Evolutionary conservation across 2,797 vertebrate genomes (phyloP).

Genomic region (Sebastiscus tertius): DNA sequence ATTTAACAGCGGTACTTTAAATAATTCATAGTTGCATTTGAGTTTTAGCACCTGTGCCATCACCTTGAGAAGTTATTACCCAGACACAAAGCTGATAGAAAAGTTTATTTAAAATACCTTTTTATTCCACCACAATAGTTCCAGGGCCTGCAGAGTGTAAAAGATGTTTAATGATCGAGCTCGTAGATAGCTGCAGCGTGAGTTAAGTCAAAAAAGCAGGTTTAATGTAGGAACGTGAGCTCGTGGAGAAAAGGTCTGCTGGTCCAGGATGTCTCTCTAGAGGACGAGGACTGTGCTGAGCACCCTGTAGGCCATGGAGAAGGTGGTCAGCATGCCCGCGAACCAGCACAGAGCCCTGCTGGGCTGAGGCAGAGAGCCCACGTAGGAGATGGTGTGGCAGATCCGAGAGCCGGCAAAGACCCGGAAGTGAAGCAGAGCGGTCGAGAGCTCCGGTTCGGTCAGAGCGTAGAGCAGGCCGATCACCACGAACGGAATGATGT

Average conservation of each 20-base stretch:
- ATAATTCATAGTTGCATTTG: not conserved
- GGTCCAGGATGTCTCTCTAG: constrained; percentile 43
- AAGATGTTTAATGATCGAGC: not conserved
- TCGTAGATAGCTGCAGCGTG: not conserved
- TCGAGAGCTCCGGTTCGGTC: constrained; percentile 81
- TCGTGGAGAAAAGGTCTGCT: not conserved
- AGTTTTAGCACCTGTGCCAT: not conserved
- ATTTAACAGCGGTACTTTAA: not conserved
- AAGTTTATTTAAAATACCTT: not conserved
- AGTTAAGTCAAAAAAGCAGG: not conserved
- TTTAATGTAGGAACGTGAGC: not conserved
- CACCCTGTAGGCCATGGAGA: constrained; percentile 87
- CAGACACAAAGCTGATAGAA: not conserved
- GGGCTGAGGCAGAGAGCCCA: constrained; percentile 88
- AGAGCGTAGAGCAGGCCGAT: constrained; percentile 90
- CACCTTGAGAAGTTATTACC: not conserved
- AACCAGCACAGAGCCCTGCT: constrained; percentile 81
- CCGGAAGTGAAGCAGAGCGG: constrained; percentile 89
- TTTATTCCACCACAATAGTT: not conserved
- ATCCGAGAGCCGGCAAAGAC: constrained; percentile 85
- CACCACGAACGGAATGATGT: constrained; percentile 89
- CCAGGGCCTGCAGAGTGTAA: not conserved
- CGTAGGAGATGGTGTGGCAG: constrained; percentile 86
- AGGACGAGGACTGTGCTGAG: constrained; percentile 71
- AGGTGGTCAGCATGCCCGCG: constrained; percentile 75